These are phyloP conservation scores for Lateolabrax maculatus DNA, from an alignment of 2,797 vertebrate genomes.

Conservation along the genomic window DNA sequence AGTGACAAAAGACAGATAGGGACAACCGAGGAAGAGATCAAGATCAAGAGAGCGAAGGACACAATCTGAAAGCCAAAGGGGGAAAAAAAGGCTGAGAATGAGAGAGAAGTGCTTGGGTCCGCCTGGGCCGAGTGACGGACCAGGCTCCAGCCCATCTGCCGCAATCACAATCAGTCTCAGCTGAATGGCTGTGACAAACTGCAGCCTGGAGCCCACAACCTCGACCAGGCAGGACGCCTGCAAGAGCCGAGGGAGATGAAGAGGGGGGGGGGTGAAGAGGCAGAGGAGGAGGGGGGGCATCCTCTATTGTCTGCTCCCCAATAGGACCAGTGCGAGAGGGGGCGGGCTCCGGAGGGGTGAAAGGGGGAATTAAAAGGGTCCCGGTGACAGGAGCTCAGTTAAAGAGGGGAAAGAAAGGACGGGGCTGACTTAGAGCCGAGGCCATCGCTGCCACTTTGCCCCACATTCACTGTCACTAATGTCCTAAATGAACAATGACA, in stretches of 20 bases:
- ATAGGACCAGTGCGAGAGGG: slow-evolving; percentile 77
- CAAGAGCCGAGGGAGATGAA: slow-evolving; percentile 65
- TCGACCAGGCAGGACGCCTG: slow-evolving; percentile 72
- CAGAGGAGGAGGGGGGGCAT: slow-evolving; percentile 37
- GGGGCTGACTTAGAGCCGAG: slow-evolving; percentile 68
- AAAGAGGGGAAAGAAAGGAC: slow-evolving; percentile 73
- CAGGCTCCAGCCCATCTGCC: slow-evolving; percentile 90
- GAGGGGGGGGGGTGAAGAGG: slow-evolving; percentile 59
- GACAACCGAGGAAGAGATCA: slow-evolving; percentile 53
- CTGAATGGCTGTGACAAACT: slow-evolving; percentile 89
- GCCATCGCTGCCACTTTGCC: slow-evolving; percentile 67
- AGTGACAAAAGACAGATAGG: slow-evolving; percentile 45
- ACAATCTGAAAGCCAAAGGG: slow-evolving; percentile 32
- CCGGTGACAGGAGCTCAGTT: slow-evolving; percentile 75
- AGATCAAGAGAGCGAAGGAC: slow-evolving; percentile 53
- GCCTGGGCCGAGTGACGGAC: slow-evolving; percentile 79
- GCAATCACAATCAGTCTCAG: slow-evolving; percentile 91
- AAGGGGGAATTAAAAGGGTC: slow-evolving; percentile 80
- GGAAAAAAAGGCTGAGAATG: slow-evolving; percentile 13
- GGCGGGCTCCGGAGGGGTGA: slow-evolving; percentile 68
- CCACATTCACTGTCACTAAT: slow-evolving; percentile 78
- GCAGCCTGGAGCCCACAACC: slow-evolving; percentile 78
- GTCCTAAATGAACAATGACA: slow-evolving; percentile 83
- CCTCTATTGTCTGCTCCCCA: slow-evolving; percentile 85
- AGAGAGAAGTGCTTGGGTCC: slow-evolving; percentile 60